Conservation (phyloP, 2,113 vertebrate genomes). For the Sciurus niger region DNA sequence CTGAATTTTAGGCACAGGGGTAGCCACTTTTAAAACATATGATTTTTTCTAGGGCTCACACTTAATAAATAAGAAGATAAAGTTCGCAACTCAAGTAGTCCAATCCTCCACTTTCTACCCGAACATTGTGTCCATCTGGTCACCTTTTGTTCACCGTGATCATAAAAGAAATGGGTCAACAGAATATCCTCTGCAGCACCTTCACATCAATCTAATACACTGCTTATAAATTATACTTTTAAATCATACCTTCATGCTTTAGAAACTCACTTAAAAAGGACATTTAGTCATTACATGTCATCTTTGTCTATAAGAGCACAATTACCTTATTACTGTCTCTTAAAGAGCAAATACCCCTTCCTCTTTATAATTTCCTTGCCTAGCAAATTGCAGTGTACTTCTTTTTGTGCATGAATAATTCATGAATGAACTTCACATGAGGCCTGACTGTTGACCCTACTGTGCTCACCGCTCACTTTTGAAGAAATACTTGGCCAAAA, state of each 20-base stretch:
- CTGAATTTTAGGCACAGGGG: not conserved
- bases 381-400: not conserved
- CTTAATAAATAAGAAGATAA: not conserved
- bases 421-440: conserved; percentile 1
- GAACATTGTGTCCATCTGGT: not conserved
- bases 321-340: not conserved
- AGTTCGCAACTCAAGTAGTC: not conserved
- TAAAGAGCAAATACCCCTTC: not conserved
- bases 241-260: not conserved
- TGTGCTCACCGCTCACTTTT: not conserved
- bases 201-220: not conserved
- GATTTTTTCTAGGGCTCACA: not conserved
- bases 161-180: not conserved
- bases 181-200: not conserved
- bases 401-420: not conserved
- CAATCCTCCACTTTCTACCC: not conserved
- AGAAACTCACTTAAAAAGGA: not conserved
- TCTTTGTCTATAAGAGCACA: not conserved
- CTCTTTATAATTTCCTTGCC: not conserved
- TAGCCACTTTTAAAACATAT: not conserved
- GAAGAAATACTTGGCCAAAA: conserved; percentile 10
- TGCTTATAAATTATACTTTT: not conserved
- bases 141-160: not conserved
- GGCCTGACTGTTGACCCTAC: not conserved
- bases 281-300: not conserved